Base-by-base conservation (phyloP, 2,888 invertebrate species). In the Acutogordius australiensis region DNA sequence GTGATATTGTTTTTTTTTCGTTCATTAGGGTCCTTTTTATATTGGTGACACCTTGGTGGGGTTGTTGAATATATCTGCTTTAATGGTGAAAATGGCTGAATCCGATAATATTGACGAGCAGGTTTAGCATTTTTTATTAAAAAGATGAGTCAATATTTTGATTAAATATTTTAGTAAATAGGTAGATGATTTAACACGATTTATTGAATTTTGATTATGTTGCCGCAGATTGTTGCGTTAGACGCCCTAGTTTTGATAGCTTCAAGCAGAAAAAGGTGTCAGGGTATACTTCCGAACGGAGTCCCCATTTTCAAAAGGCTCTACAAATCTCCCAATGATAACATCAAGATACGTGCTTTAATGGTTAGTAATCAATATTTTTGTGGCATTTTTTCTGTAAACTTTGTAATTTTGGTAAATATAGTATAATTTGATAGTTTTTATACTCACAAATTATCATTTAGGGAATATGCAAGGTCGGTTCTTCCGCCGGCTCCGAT, bases 211-310 rank as follows among this genome's bases (percentile, higher is more conserved):
- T n/a, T n/a, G n/a, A n/a, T n/a, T n/a, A n/a, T n/a, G n/a, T n/a
- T n/a, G n/a, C n/a, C n/a, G n/a, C n/a, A n/a, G n/a, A n/a, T n/a
- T n/a, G n/a, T n/a, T 18, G 84, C 97, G 0, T 87, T 87, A 67
- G 97, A 97, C 71, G 88, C 94, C 65, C 80, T 99, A 57, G 84
- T 94, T 62, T 86, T 88, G 2, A 88, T 91, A 1, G 82, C 91
- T 1, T 85, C 87, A 2, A 97, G 97, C 70, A 88, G 88, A 70
- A 91, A 94, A 69, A 87, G 91, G 73, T 90, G 90, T 1, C 80
- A 81, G 65, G 79, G 84, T 0, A 81, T 94, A 45, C 80, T 88
- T 60, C 77, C 77, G 59, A 83, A 84, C 68, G 97, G 94, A 30
- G 80, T 84, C 4, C 81, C 84, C 63, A 86, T 97, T 63, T 74